Conservation (phyloP, 2,113 vertebrate species). For the Patagioenas fasciata region DNA sequence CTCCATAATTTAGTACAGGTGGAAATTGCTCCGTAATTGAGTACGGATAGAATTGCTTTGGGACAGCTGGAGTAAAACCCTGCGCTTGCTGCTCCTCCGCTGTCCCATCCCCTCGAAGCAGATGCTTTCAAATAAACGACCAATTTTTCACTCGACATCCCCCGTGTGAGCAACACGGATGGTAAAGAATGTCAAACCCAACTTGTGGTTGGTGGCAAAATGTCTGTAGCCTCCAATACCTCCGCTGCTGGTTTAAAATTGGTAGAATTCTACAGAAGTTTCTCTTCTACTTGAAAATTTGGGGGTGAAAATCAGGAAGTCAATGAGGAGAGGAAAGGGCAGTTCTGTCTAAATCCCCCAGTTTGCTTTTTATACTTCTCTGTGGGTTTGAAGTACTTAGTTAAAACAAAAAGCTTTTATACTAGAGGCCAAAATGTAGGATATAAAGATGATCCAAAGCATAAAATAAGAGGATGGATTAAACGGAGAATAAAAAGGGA, state of each 20-base stretch:
- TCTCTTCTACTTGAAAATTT: neutral
- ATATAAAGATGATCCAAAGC: conserved; percentile 4
- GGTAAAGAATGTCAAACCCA: neutral
- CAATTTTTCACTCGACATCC: neutral
- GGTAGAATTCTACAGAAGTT: neutral
- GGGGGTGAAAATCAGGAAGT: neutral
- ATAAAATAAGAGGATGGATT: conserved; percentile 48
- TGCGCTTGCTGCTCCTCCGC: neutral
- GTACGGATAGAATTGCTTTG: neutral
- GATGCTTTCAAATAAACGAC: neutral
- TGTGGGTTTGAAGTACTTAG: neutral
- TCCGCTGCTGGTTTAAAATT: neutral
- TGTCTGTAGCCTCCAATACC: neutral
- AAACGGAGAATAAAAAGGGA: conserved; percentile 33
- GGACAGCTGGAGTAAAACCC: neutral
- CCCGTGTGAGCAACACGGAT: neutral
- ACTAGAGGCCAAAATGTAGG: neutral
- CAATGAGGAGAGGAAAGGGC: neutral
- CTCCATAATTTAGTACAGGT: neutral
- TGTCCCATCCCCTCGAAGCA: neutral
- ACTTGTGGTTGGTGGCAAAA: neutral
- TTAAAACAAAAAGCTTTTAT: neutral
- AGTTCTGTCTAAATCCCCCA: neutral
- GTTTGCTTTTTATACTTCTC: neutral
- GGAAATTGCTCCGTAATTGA: neutral